These are phyloP conservation scores for Fukomys damarensis DNA, from an alignment of 2,113 vertebrate genomes.

Conservation along the genomic window DNA sequence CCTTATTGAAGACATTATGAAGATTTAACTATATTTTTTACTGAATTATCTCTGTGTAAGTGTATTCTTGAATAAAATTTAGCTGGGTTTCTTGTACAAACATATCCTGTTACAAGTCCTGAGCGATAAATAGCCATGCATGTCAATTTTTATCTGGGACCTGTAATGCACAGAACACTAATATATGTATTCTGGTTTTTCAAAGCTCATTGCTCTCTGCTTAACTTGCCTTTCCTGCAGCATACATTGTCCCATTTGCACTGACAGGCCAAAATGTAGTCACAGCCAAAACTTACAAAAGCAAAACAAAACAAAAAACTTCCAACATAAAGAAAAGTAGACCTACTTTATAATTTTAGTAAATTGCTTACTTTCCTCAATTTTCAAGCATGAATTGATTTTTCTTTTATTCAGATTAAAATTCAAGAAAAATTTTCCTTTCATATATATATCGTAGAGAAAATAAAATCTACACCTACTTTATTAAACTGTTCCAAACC, in stretches of 20 bases:
- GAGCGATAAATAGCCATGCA: not conserved
- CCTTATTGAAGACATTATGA: not conserved
- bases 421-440: conserved; percentile 38
- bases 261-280: not conserved
- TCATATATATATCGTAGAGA: conserved; percentile 33
- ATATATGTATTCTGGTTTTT: not conserved
- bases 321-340: conserved; percentile 16
- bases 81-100: not conserved
- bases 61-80: not conserved
- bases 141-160: not conserved
- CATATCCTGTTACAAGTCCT: not conserved
- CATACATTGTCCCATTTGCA: not conserved
- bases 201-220: not conserved
- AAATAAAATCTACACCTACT: conserved; percentile 62
- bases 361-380: conserved; percentile 51
- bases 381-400: not conserved
- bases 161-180: not conserved
- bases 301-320: not conserved
- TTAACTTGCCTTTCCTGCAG: not conserved
- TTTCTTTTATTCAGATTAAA: conserved; percentile 64
- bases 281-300: not conserved
- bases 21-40: not conserved
- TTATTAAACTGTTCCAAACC: conserved; percentile 2
- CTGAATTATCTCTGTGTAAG: not conserved
- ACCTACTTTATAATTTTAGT: conserved; percentile 44